Percentiles rank a stretch among this genome's conserved stretches.
These are phyloP conservation scores for Varecia variegata DNA, from an alignment of 2,797 vertebrate genomes.

Conservation along the genomic window DNA sequence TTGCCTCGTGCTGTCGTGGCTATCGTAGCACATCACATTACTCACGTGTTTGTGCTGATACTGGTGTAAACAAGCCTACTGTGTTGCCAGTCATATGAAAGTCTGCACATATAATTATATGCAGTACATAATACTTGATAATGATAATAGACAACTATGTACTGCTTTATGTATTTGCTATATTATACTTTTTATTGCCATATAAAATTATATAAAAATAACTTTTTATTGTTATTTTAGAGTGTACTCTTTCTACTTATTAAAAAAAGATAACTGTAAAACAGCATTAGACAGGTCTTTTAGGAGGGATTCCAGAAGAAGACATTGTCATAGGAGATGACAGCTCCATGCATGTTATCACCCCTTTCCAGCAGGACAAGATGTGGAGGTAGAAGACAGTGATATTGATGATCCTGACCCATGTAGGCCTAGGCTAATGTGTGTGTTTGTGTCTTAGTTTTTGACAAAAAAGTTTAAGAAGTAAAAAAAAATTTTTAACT, in stretches of 20 bases:
- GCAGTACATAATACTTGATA: background rate
- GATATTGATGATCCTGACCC: background rate
- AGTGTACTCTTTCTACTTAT: background rate
- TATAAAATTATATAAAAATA: background rate
- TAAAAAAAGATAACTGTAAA: background rate
- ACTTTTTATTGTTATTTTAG: background rate
- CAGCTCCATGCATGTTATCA: background rate
- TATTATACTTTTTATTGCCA: background rate
- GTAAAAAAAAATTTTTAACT: background rate
- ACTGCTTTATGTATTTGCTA: background rate
- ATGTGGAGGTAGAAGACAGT: background rate
- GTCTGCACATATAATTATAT: background rate
- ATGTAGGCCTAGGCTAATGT: background rate
- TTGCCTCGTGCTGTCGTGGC: too few relatives aligned
- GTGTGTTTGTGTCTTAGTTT: background rate
- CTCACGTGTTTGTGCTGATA: background rate
- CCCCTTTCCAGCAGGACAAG: background rate
- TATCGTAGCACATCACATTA: background rate
- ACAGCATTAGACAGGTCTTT: background rate
- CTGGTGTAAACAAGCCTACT: background rate
- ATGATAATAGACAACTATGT: background rate
- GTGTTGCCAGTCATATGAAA: background rate
- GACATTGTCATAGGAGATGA: background rate
- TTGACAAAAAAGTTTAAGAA: background rate
- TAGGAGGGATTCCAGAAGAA: background rate